Percentiles rank a stretch among this genome's conserved stretches.
Conservation (phyloP, 92 coral and sea anemone genomes). For the Parazoanthus darwini region DNA sequence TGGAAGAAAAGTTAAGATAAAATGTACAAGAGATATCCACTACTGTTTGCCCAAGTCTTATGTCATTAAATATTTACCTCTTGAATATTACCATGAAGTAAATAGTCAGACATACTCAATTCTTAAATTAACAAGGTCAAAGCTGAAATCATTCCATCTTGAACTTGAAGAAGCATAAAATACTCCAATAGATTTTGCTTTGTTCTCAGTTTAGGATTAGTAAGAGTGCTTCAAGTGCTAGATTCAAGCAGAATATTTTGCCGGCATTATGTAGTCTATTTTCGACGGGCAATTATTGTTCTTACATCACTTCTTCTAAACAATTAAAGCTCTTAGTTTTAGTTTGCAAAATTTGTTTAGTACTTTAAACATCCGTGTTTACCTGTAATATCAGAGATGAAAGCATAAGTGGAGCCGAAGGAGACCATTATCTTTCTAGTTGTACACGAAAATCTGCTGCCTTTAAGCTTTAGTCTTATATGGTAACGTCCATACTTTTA, state of each 20-base stretch:
- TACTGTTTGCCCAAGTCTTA: conserved; percentile 29
- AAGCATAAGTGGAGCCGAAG: background rate
- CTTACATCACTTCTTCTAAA: conserved; percentile 13
- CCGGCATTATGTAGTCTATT: conserved; percentile 24
- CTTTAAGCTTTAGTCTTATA: background rate
- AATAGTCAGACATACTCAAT: background rate
- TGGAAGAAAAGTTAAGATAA: background rate
- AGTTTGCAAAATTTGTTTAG: background rate
- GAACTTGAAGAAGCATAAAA: background rate
- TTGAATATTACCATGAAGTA: conserved; percentile 4
- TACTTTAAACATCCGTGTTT: background rate
- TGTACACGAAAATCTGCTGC: background rate
- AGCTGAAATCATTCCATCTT: too few species aligned
- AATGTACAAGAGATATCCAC: conserved; percentile 28
- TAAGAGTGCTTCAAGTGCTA: background rate
- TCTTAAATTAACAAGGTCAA: background rate
- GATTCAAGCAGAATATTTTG: conserved; percentile 6
- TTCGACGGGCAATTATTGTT: conserved; percentile 16
- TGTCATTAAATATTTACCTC: conserved; percentile 37
- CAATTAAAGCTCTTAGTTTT: conserved; percentile 7
- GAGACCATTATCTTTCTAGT: too few species aligned
- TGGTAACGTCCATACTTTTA: background rate
- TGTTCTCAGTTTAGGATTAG: background rate
- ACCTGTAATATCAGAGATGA: background rate
- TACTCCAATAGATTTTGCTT: background rate